Evolutionary conservation across 2,888 invertebrate genomes (phyloP).

Genomic region (Halocaridina rubra): DNA sequence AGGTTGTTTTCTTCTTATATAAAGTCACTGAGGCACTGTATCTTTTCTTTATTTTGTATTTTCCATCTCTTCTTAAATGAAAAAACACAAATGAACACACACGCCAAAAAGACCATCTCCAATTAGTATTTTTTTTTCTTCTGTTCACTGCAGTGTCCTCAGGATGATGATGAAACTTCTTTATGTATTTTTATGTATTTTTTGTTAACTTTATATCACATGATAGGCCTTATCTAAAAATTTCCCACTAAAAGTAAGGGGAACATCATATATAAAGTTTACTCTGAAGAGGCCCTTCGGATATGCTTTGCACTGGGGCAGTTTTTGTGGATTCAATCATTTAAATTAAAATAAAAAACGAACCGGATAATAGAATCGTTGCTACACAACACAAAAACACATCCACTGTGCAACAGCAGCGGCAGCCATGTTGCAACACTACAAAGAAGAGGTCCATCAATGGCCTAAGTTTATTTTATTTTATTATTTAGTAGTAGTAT

Average conservation of each 20-base stretch:
- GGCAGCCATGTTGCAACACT: background rate
- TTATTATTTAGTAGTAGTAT: background rate
- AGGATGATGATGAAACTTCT: conserved; percentile 27
- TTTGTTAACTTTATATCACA: conserved; percentile 42
- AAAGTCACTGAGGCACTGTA: conserved; percentile 32
- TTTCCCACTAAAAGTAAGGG: background rate
- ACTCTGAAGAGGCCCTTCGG: background rate
- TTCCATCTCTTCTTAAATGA: no score
- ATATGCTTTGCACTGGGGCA: conserved; percentile 34
- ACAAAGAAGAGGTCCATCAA: conserved; percentile 7
- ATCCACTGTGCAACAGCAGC: background rate
- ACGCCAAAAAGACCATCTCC: background rate
- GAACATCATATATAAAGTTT: background rate
- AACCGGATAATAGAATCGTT: no score
- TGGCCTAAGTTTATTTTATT: background rate
- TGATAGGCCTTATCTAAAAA: conserved; percentile 9
- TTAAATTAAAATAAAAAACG: no score
- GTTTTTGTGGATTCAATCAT: no score
- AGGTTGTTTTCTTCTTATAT: no score
- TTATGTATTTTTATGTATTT: no score
- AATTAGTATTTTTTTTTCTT: no score
- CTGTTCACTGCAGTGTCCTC: conserved; percentile 41
- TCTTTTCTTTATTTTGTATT: no score
- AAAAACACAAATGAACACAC: no score
- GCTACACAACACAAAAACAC: no score